Conservation (phyloP, 1,140 invertebrate genomes). For the Nautilus pompilius region DNA sequence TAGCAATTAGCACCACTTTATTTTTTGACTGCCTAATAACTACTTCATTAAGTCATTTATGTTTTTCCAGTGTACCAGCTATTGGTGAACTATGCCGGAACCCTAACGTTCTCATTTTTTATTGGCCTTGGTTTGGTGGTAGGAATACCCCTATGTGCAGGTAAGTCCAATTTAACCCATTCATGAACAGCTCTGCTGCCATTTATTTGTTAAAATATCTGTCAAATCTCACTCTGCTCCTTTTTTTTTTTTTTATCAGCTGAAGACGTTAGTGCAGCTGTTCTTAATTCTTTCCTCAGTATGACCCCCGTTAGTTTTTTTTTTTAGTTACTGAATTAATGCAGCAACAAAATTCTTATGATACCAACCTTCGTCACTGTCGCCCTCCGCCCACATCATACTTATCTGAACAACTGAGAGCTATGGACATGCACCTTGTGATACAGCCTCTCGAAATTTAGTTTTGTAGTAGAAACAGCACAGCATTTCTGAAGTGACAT, state of each 20-base stretch:
- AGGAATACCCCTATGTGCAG: conserved; percentile 86
- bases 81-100: conserved; percentile 84
- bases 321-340: too few relatives aligned
- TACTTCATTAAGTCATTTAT: too few relatives aligned
- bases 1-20: too few relatives aligned
- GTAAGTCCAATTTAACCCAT: conserved; percentile 58
- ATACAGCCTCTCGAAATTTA: too few relatives aligned
- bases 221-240: background rate
- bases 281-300: background rate
- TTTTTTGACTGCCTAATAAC: too few relatives aligned
- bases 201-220: background rate
- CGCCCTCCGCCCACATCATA: too few relatives aligned
- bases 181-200: background rate
- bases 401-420: too few relatives aligned
- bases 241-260: background rate
- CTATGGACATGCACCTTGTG: too few relatives aligned
- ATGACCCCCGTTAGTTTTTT: background rate
- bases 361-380: too few relatives aligned
- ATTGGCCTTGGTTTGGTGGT: conserved; percentile 87
- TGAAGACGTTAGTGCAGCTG: background rate
- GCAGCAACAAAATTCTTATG: too few relatives aligned
- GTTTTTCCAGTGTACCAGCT: conserved; percentile 81
- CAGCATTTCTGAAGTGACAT: too few relatives aligned
- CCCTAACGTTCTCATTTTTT: conserved; percentile 88
- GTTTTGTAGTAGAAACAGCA: too few relatives aligned